A percentile compares a stretch with the other conserved stretches of the same genome.
phyloP scores from a whole-genome alignment of 1,140 invertebrate species.

The Drosophila ambigua region DNA sequence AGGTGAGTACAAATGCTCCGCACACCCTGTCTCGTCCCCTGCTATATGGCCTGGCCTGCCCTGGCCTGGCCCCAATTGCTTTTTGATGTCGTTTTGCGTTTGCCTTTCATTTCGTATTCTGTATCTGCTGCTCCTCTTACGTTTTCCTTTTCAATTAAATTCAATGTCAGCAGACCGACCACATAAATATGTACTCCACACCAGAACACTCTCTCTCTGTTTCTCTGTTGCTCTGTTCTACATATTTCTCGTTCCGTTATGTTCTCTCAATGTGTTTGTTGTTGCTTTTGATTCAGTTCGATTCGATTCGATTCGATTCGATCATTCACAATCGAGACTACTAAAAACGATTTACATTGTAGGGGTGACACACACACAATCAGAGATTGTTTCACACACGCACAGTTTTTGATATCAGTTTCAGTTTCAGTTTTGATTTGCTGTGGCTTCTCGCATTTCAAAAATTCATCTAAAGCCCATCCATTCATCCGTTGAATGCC shows the following conservation, averaged over 20 bases:
- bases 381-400: slow-evolving; percentile 1
- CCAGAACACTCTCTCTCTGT: background rate
- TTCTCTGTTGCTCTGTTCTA: background rate
- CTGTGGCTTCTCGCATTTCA: slow-evolving; percentile 59
- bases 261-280: no score
- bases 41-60: no score
- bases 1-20: slow-evolving; percentile 61
- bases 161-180: slow-evolving; percentile 39
- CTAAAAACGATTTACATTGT: slow-evolving; percentile 18
- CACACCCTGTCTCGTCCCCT: slow-evolving; percentile 1
- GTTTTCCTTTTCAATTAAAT: background rate
- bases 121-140: slow-evolving; percentile 1
- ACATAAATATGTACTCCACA: slow-evolving; percentile 2
- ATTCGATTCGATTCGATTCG: slow-evolving; percentile 5
- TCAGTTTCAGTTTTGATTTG: slow-evolving; percentile 21
- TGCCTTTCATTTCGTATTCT: slow-evolving; percentile 30
- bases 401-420: slow-evolving; percentile 9
- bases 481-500: slow-evolving; percentile 16
- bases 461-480: slow-evolving; percentile 31
- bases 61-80: background rate
- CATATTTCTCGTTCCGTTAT: no score
- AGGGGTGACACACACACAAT: slow-evolving; percentile 7
- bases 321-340: slow-evolving; percentile 27
- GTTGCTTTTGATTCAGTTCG: no score
- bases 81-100: slow-evolving; percentile 44